phyloP scores from a whole-genome alignment of 2,113 vertebrate genomes.

The Baryphthengus martii region DNA sequence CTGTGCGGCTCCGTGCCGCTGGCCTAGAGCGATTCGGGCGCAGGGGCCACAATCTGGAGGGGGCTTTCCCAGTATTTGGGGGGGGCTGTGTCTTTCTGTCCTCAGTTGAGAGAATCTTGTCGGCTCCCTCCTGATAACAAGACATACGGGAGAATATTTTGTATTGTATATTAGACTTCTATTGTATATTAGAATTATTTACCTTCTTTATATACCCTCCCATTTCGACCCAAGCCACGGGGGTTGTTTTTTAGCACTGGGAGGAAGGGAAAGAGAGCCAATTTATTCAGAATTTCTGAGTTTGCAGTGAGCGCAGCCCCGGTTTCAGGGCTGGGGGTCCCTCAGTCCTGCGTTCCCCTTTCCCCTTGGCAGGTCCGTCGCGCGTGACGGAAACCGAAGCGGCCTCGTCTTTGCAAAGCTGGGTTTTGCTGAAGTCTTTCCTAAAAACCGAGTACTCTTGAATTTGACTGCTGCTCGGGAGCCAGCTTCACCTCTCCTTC shows the following conservation, averaged over 20 bases:
- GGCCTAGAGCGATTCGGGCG: too few relatives aligned
- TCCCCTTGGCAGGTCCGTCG: accelerated
- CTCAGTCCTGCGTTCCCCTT: accelerated
- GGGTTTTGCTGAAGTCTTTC: background rate
- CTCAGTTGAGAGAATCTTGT: background rate
- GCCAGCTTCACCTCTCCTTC: background rate
- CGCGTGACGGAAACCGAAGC: accelerated
- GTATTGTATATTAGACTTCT: too few relatives aligned
- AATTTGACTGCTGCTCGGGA: background rate
- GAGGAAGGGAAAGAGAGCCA: background rate
- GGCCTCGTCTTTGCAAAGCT: background rate
- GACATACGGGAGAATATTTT: too few relatives aligned
- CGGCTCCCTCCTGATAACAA: background rate
- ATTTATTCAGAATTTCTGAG: accelerated
- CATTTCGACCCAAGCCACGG: accelerated
- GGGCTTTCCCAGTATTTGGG: background rate
- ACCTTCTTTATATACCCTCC: too few relatives aligned
- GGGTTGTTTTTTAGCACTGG: accelerated
- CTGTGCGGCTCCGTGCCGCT: too few relatives aligned
- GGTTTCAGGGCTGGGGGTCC: accelerated
- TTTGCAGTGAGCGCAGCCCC: accelerated
- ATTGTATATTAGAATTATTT: too few relatives aligned
- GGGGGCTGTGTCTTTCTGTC: background rate
- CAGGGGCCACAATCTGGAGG: background rate
- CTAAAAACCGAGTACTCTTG: background rate